A percentile compares a stretch with the other conserved stretches of the same genome.
Conservation (phyloP, 2,797 vertebrate species). For the Peromyscus aztecus region DNA sequence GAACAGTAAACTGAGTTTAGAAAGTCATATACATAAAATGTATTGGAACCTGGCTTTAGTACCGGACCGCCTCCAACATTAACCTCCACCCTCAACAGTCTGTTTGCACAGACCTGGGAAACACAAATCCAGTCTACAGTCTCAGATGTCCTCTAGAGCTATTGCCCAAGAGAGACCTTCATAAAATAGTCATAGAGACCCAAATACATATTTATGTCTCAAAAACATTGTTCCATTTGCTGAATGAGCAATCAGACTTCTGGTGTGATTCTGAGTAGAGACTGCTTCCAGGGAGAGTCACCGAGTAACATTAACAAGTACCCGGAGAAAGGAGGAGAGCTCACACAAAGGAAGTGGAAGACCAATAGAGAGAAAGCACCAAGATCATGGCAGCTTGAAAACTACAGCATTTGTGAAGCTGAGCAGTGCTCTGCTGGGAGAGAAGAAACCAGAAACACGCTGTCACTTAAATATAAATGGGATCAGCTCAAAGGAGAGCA, state of each 20-base stretch:
- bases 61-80: neutral
- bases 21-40: neutral
- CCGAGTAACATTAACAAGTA: neutral
- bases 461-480: neutral
- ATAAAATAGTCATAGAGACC: neutral
- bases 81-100: neutral
- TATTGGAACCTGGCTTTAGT: neutral
- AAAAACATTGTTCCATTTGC: neutral
- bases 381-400: neutral
- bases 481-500: neutral
- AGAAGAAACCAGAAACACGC: neutral
- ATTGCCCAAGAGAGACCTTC: neutral
- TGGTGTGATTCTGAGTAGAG: neutral
- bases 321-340: accelerated
- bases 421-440: neutral
- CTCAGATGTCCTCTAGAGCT: neutral
- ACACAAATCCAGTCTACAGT: neutral
- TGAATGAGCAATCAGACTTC: neutral
- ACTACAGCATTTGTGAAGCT: neutral
- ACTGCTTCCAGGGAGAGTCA: neutral
- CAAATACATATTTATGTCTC: neutral
- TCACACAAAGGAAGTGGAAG: neutral
- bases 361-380: neutral
- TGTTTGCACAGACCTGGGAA: neutral
- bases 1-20: neutral